Evolutionary conservation across 2,113 vertebrate species (phyloP), one percentile per base, ranked within the genome.

Genomic region (Silurus meridionalis): DNA sequence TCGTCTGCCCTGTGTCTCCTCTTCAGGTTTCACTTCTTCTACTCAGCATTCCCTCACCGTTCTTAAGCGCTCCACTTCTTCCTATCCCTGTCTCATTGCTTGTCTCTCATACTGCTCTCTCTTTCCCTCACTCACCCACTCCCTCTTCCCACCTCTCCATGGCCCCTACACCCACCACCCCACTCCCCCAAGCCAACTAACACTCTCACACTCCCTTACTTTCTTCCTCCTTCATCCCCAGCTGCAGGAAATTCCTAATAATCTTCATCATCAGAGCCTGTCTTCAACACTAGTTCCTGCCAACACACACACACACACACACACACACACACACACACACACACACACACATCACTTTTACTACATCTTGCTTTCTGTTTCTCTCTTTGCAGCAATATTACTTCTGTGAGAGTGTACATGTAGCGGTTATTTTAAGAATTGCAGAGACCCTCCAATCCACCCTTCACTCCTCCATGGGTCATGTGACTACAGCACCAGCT

Each of bases 161-260:
- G 94, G 80, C 87, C 94, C 91, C 89, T 87, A 88, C 86, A 37
- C 91, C 88, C 92, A 83, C 82, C 15, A 58, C 48, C 46, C 37
- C 72, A 48, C 77, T 14, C 46, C 64, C 53, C 53, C 55, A 58
- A 80, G 17, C 57, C 57, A 80, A 80, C 78, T 80, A 80, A 28
- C 66, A 53, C 60, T 79, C 83, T 79, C 88, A 75, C 74, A 77
- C 60, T 83, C 72, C 69, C 80, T 83, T 63, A 74, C 80, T 86
- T 84, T 57, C 80, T 64, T 67, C 11, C 78, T 87, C 84, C 84
- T 82, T 87, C 69, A 93, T 95, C 93, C 92, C 94, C 95, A 95
- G 95, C 95, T 95, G 95, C 95, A 96, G 95, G 96, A 97, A 96
- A 96, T 96, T 96, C 96, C 96, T 95, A 95, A 96, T 96, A 95